Conservation (phyloP, 2,113 vertebrate genomes). For the Sylvia atricapilla region DNA sequence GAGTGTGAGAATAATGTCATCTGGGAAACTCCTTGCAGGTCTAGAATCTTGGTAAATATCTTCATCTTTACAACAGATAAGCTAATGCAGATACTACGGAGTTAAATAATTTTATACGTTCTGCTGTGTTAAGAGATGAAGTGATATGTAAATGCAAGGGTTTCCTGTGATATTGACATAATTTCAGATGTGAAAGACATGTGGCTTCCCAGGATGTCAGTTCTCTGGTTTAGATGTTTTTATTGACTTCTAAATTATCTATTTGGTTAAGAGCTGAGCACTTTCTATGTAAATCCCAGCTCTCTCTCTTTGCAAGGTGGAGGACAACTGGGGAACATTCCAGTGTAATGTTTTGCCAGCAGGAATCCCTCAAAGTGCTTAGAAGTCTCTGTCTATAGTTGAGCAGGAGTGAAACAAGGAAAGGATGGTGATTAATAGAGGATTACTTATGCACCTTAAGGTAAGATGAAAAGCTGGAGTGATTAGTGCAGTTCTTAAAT, state of each 20-base stretch:
- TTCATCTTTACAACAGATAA: background rate
- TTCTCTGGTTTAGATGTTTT: background rate
- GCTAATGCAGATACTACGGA: background rate
- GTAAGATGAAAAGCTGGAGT: background rate
- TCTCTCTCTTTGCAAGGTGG: background rate
- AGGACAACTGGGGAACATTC: background rate
- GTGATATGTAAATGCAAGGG: background rate
- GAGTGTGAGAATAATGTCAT: background rate
- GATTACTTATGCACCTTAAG: background rate
- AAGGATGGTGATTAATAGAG: background rate
- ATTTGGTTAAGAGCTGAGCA: background rate
- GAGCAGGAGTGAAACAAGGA: background rate
- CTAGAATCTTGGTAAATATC: background rate
- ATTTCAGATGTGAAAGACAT: background rate
- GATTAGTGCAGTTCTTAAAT: background rate
- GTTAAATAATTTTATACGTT: background rate
- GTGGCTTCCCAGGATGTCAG: background rate
- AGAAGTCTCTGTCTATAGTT: background rate
- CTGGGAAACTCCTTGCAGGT: background rate
- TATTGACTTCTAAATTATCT: background rate
- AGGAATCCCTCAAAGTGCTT: background rate
- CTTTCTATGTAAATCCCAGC: background rate
- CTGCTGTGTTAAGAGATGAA: background rate
- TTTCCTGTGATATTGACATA: background rate
- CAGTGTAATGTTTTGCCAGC: background rate